Base-by-base conservation (phyloP, 1,140 invertebrate species). In the Chymomyza costata region DNA sequence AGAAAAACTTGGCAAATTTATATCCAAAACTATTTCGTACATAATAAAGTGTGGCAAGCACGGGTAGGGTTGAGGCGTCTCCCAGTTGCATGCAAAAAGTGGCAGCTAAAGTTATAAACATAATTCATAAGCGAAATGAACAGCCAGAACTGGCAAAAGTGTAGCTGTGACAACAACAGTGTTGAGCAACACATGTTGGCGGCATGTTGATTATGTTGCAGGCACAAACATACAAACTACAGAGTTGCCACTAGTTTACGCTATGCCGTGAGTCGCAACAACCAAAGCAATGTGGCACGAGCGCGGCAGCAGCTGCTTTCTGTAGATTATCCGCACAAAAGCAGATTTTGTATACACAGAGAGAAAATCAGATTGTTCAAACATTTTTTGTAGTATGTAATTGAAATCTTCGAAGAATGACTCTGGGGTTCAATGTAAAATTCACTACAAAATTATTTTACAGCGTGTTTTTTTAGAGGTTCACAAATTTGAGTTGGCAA, bases 21-120 rank as follows among this genome's bases (percentile, higher is more conserved):
- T 58, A 54, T 62, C 73, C 45, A 64, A 80, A 80, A 81, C 74
- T 78, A 80, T 73, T 71, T 55, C 66, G 46, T 56, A 71, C 80
- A 71, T 60, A 80, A 59, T 63, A 53, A 56, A 58, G 54, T 40
- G 45, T 19, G n/a, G 46, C 19, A 32, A 47, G 10, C 25, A 28
- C 25, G 5, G 10, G 10, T 28, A 28, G 25, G 10, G 5, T 6
- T 28, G 25, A 10, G 25, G 25, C 25, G 10, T 28, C 10, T 6
- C 5, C 5, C 25, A 6, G 38, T 3, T 2, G 6, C 18, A 15
- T 40, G 13, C 43, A 30, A 28, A 28, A 41, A 50, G 61, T 65
- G 32, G 3, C 13, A 14, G 32, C 32, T 3, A 47, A 65, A 65
- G 40, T 58, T 65, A 65, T 65, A 52, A 65, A 48, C 63, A 65